phyloP scores from a whole-genome alignment of 92 coral and sea anemone species.

The Paramuricea clavata region DNA sequence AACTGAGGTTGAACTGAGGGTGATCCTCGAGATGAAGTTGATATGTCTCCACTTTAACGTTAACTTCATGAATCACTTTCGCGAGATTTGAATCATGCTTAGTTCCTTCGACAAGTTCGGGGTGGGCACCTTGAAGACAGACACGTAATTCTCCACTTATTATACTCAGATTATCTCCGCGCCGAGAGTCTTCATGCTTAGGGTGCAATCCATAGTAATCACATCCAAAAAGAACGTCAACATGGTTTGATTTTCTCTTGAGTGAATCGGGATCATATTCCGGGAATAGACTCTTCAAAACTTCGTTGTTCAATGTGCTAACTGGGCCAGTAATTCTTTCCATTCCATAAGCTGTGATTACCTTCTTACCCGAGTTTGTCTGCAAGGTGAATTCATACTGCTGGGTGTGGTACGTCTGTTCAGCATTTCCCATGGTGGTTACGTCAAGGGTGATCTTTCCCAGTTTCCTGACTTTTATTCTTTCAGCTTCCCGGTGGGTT shows the following conservation, averaged over 20 bases:
- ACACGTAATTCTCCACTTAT: slow-evolving; percentile 61
- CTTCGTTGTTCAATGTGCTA: slow-evolving; percentile 31
- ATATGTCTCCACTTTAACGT: slow-evolving; percentile 5
- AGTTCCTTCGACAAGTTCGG: slow-evolving; percentile 50
- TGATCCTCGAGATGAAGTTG: background rate
- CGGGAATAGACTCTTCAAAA: slow-evolving; percentile 53
- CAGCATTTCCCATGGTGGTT: slow-evolving; percentile 58
- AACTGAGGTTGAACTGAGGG: background rate
- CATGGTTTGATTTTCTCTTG: slow-evolving; percentile 51
- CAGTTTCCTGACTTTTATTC: slow-evolving; percentile 51
- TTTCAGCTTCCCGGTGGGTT: slow-evolving; percentile 51
- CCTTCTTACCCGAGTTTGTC: slow-evolving; percentile 59
- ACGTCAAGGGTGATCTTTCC: slow-evolving; percentile 39
- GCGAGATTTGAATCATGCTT: slow-evolving; percentile 46
- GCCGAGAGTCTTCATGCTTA: slow-evolving; percentile 66
- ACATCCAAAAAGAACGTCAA: slow-evolving; percentile 70
- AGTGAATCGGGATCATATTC: slow-evolving; percentile 59
- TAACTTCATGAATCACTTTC: slow-evolving; percentile 56
- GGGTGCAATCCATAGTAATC: slow-evolving; percentile 67
- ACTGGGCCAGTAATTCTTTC: slow-evolving; percentile 68
- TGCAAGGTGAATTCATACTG: slow-evolving; percentile 66
- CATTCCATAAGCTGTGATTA: slow-evolving; percentile 62
- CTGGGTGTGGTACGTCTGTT: slow-evolving; percentile 40
- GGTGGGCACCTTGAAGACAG: slow-evolving; percentile 69
- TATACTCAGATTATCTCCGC: slow-evolving; percentile 67